Evolutionary conservation across 1,140 invertebrate genomes (phyloP).

Genomic region (Musca vetustissima): DNA sequence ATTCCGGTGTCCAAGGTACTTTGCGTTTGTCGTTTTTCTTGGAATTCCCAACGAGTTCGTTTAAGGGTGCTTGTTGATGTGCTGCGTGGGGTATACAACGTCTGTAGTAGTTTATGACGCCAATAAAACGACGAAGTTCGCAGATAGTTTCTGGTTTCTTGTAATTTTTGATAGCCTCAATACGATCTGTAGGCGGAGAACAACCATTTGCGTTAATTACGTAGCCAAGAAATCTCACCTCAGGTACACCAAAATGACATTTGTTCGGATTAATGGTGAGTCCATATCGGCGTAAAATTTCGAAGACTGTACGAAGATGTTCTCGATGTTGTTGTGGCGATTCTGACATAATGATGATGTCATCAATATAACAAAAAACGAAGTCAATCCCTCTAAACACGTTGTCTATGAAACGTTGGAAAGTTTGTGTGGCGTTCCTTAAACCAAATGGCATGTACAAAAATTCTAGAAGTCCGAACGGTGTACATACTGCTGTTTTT

Average conservation of each 20-base stretch:
- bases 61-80: background rate
- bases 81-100: constrained; percentile 3
- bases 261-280: constrained; percentile 39
- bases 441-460: background rate
- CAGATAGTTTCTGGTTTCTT: constrained; percentile 18
- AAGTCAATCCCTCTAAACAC: constrained; percentile 4
- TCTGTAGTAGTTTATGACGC: constrained; percentile 8
- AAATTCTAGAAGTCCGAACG: background rate
- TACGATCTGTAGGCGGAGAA: background rate
- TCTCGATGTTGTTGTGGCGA: background rate
- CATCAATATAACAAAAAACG: constrained; percentile 3
- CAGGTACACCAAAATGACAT: constrained; percentile 37
- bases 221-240: constrained; percentile 32
- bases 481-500: constrained; percentile 7
- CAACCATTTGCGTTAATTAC: background rate
- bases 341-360: constrained; percentile 16
- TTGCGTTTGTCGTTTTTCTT: constrained; percentile 6
- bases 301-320: background rate
- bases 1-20: constrained; percentile 2
- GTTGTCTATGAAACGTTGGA: background rate
- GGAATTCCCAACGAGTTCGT: constrained; percentile 8
- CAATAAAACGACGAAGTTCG: constrained; percentile 10
- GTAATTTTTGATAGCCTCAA: background rate
- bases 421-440: background rate
- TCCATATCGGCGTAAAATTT: constrained; percentile 18